These are phyloP conservation scores for Xiphorhynchus erythropygius DNA, from an alignment of 2,797 vertebrate genomes.

Conservation along the genomic window DNA sequence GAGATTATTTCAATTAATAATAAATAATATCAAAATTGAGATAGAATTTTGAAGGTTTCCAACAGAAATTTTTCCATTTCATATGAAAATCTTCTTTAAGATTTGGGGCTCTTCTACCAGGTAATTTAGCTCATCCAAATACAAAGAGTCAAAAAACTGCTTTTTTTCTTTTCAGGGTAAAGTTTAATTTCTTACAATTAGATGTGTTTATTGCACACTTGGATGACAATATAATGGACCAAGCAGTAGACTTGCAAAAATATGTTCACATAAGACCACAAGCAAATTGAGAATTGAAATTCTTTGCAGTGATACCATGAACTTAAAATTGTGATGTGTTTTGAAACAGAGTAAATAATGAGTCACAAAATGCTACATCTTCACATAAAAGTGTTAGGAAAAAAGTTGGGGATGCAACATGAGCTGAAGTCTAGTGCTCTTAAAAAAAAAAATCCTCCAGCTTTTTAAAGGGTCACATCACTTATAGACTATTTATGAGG, in stretches of 20 bases:
- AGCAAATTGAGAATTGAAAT: not conserved
- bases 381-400: not conserved
- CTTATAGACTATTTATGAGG: not conserved
- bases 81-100: not conserved
- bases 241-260: not conserved
- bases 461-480: not conserved
- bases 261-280: not conserved
- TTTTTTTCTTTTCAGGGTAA: not conserved
- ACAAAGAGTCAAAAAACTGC: not conserved
- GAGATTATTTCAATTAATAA: not conserved
- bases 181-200: not conserved
- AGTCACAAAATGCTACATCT: not conserved
- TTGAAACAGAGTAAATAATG: not conserved
- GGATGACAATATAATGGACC: not conserved
- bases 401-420: rapidly evolving
- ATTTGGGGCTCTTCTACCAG: not conserved
- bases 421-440: rapidly evolving
- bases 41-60: not conserved
- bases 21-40: not conserved
- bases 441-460: not conserved
- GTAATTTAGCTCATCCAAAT: not conserved
- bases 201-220: not conserved
- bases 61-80: not conserved
- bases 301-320: not conserved
- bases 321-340: not conserved